Evolutionary conservation across 2,888 invertebrate species (phyloP).

Genomic region (Hofmannophila pseudospretella): DNA sequence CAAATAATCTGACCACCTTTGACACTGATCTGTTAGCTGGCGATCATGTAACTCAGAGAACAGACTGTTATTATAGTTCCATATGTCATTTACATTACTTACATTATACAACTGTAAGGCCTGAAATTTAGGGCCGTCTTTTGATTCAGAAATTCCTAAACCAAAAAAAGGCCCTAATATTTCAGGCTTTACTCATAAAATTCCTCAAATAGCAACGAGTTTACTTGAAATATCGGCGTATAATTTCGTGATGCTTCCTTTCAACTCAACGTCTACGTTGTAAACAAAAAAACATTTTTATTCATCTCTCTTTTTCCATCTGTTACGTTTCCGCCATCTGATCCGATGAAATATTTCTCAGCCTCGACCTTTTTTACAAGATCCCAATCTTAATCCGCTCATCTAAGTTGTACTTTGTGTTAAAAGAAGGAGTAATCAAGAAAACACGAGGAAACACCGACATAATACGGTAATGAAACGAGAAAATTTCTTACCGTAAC

Average conservation of each 20-base stretch:
- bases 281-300: slow-evolving; percentile 8
- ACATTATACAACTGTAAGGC: too few relatives aligned
- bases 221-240: slow-evolving; percentile 1
- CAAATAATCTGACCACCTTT: too few relatives aligned
- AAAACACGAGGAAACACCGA: slow-evolving; percentile 1
- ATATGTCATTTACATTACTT: too few relatives aligned
- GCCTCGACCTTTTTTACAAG: slow-evolving; percentile 2
- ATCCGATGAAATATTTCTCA: slow-evolving; percentile 7
- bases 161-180: not conserved
- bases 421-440: slow-evolving; percentile 1
- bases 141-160: too few relatives aligned
- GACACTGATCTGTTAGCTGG: too few relatives aligned
- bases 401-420: not conserved
- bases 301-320: not conserved
- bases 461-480: slow-evolving; percentile 10
- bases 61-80: too few relatives aligned
- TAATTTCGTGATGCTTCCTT: slow-evolving; percentile 5
- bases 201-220: slow-evolving; percentile 3
- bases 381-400: not conserved
- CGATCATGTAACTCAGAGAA: too few relatives aligned
- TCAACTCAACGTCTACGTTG: not conserved
- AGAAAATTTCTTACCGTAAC: slow-evolving; percentile 6
- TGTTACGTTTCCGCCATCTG: not conserved
- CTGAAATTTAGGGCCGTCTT: too few relatives aligned
- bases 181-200: not conserved